phyloP scores from a whole-genome alignment of 1,140 invertebrate genomes.

The Lepidurus couesii region DNA sequence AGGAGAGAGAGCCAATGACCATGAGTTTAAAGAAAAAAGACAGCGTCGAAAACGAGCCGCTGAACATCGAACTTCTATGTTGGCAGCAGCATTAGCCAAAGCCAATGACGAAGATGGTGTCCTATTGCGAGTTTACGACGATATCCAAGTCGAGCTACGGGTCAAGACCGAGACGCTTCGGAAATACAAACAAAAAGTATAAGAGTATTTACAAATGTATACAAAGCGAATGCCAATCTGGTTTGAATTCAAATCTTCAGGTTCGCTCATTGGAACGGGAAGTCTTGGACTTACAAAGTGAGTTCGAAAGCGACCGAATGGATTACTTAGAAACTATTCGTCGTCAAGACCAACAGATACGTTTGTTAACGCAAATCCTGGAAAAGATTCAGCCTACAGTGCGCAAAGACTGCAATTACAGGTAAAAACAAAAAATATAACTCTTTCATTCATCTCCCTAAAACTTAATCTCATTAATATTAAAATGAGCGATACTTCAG shows the following conservation, averaged over 20 bases:
- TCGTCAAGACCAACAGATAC: slow-evolving; percentile 64
- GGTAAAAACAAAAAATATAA: slow-evolving; percentile 44
- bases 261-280: slow-evolving; percentile 62
- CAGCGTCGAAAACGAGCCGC: slow-evolving; percentile 61
- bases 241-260: slow-evolving; percentile 41
- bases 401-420: slow-evolving; percentile 67
- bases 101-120: slow-evolving; percentile 61
- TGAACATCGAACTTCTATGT: slow-evolving; percentile 55
- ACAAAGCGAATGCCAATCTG: slow-evolving; percentile 8
- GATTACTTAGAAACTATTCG: slow-evolving; percentile 81
- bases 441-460: too few relatives aligned
- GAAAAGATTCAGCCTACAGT: slow-evolving; percentile 65
- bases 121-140: slow-evolving; percentile 62
- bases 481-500: too few relatives aligned
- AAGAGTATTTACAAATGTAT: background rate
- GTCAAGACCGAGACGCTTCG: slow-evolving; percentile 64
- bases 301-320: slow-evolving; percentile 75
- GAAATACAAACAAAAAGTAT: slow-evolving; percentile 61
- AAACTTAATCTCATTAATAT: too few relatives aligned
- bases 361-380: slow-evolving; percentile 62
- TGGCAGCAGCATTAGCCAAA: slow-evolving; percentile 57
- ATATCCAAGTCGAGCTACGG: slow-evolving; percentile 68
- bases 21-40: slow-evolving; percentile 62
- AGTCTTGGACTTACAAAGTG: slow-evolving; percentile 69
- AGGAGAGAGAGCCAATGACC: slow-evolving; percentile 67